Base-by-base conservation (phyloP, 1,140 invertebrate genomes). In the Antheraea pernyi region DNA sequence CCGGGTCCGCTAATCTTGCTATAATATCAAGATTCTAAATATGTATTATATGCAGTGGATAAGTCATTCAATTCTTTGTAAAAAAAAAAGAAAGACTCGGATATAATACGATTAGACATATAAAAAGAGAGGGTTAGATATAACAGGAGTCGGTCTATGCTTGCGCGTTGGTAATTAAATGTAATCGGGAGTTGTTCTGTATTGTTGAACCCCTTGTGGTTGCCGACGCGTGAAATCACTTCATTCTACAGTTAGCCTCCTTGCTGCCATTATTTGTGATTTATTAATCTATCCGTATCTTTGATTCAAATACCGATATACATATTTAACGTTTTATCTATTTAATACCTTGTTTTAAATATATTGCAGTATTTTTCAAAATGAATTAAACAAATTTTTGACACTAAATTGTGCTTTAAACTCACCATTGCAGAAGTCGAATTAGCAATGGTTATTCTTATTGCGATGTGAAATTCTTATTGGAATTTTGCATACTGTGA, bases 191-290 rank as follows among this genome's bases (percentile, higher is more conserved):
- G 46, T 53, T 53, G 46, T 85, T 83, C 80, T 83, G 82, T 85
- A 80, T 81, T 74, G 78, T 77, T 80, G 80, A 85, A 82, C 85
- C 86, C 80, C 79, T 74, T 69, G 78, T 70, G 71, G 37, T 68
- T 76, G 69, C 61, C 76, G 79, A 85, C 77, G 84, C 89, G 89
- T 91, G 86, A 89, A 91, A 91, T 91, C 89, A 89, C 83, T 87
- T 88, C 85, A 85, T 89, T 85, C 84, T 80, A 78, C 79, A 74
- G 85, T 83, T 89, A 76, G 80, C 80, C 85, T 80, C 77, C 73
- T 89, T 75, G 75, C 80, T 80, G 85, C 84, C 78, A 74, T 42
- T 19, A 65, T 65, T 65, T 46, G 19, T 53, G 46, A 53, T 53
- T 53, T 53, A 53, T 53, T 61, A 36, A 30, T 22, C 22, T 61